Base-by-base conservation (phyloP, 2,888 invertebrate species). In the Mechanitis messenoides region DNA sequence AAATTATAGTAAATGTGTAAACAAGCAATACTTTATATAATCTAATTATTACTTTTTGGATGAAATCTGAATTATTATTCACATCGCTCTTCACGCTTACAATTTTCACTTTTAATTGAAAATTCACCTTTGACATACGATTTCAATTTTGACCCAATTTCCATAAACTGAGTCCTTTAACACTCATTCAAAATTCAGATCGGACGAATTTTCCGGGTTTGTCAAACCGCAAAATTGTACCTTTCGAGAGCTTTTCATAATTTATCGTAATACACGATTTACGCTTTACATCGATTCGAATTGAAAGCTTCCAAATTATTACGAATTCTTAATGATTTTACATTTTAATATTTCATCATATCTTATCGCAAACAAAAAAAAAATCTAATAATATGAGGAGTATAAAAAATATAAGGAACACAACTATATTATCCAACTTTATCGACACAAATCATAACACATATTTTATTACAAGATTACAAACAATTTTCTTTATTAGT, bases 201-300 rank as follows among this genome's bases (percentile, higher is more conserved):
- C 56, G 54, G 58, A 58, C 56, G 59, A 50, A 56, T 64, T 66
- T 60, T 33, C 55, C 54, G 64, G 60, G 60, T 66, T 64, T 60
- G 66, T 60, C 50, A 47, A 59, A 60, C 66, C 66, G 53, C 66
- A 56, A 57, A 60, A 66, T 58, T 64, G 64, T 58, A 61, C 59
- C 61, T 64, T 62, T 66, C 45, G 54, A 60, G 60, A 54, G 57
- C 55, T 58, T 42, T 12, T 33, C 35, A 56, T 58, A 61, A 58
- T 54, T 64, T 56, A 56, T 31, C 58, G 59, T 57, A 63, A 46
- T 58, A 61, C 55, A 50, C 20, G 59, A 59, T 55, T 59, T 54
- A 53, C 53, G 53, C 55, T 59, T 57, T 59, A 46, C 55, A 60
- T 64, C 58, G 50, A 50, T 31, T 3, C 50, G 50, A 50, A 50